These are phyloP conservation scores for Microchirus variegatus DNA, from an alignment of 2,797 vertebrate species.

Conservation along the genomic window DNA sequence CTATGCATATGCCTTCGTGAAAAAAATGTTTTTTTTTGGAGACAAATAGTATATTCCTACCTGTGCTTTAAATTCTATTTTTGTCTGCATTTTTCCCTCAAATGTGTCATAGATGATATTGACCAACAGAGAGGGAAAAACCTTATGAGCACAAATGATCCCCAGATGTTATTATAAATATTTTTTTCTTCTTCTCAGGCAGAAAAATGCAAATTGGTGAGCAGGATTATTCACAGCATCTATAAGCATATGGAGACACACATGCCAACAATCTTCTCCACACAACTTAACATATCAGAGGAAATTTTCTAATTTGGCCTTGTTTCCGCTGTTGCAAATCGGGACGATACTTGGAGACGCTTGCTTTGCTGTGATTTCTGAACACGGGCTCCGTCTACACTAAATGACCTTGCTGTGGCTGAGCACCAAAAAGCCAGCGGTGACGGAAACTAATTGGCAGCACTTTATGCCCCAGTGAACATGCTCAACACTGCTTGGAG, in stretches of 20 bases:
- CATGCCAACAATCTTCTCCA: background rate
- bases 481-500: constrained; percentile 12
- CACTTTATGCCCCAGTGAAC: constrained; percentile 36
- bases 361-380: constrained; percentile 15
- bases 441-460: constrained; percentile 45
- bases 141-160: background rate
- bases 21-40: too few relatives aligned
- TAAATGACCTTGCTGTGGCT: constrained; percentile 23
- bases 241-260: background rate
- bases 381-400: constrained; percentile 15
- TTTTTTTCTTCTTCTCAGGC: background rate
- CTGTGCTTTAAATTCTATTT: too few relatives aligned
- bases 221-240: background rate
- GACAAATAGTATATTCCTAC: too few relatives aligned
- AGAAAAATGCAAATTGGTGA: background rate
- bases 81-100: too few relatives aligned
- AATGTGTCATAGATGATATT: background rate
- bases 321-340: constrained; percentile 10
- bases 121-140: background rate
- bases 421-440: constrained; percentile 30
- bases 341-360: constrained; percentile 15
- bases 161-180: background rate
- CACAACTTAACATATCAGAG: background rate
- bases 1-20: too few relatives aligned
- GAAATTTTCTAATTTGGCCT: background rate